phyloP scores from a whole-genome alignment of 2,888 invertebrate species.

The Sicus ferrugineus region DNA sequence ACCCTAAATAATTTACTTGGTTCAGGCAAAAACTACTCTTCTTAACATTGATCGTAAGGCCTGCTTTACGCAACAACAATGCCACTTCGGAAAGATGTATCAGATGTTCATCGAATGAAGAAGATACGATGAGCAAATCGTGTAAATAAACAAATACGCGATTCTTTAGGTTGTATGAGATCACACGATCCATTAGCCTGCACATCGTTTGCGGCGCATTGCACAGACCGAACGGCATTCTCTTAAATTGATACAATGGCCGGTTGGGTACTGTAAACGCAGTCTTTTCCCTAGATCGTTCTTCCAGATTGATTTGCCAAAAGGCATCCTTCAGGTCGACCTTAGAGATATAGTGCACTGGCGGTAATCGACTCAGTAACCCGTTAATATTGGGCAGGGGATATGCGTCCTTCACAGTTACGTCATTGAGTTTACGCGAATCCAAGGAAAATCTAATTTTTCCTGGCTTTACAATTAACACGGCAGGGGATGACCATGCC shows the following conservation, averaged over 20 bases:
- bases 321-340: conserved; percentile 17
- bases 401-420: conserved; percentile 13
- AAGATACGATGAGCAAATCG: no score
- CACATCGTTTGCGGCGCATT: no score
- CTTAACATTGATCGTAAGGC: conserved; percentile 8
- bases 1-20: conserved; percentile 5
- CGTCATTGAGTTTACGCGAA: conserved; percentile 23
- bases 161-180: no score
- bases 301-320: conserved; percentile 4
- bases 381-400: conserved; percentile 9
- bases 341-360: conserved; percentile 4
- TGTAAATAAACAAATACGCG: conserved; percentile 18
- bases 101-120: no score
- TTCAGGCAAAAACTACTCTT: background rate
- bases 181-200: no score
- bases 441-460: conserved; percentile 29
- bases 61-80: background rate
- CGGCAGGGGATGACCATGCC: no score
- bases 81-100: no score
- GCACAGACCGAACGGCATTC: no score
- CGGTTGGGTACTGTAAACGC: conserved; percentile 2
- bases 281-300: background rate
- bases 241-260: background rate
- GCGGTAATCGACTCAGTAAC: background rate
- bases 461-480: conserved; percentile 24